Percentiles rank a stretch among this genome's conserved stretches.
Evolutionary conservation across 2,797 vertebrate species (phyloP).

Genomic region (Lates japonicus): DNA sequence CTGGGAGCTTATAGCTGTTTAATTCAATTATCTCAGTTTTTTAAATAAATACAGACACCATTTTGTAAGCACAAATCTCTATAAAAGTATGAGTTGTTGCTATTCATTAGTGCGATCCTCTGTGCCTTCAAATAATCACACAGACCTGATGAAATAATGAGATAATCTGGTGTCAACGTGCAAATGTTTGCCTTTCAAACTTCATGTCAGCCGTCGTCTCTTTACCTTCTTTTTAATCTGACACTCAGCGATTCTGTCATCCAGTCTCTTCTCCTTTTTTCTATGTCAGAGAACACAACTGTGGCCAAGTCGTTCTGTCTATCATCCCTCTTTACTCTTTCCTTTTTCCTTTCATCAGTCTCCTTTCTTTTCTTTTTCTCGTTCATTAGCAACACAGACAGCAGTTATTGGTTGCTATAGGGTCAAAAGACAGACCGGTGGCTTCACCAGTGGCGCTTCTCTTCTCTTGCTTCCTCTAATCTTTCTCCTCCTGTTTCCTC

Average conservation of each 20-base stretch:
- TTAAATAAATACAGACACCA: constrained; percentile 31
- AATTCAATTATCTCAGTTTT: constrained; percentile 14
- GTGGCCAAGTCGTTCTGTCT: constrained; percentile 47
- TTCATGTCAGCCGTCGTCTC: constrained; percentile 41
- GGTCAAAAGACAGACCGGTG: constrained; percentile 10
- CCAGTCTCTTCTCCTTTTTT: constrained; percentile 31
- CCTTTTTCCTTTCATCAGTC: constrained; percentile 37
- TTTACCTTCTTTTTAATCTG: constrained; percentile 56
- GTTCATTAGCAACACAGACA: constrained; percentile 42
- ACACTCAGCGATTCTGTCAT: constrained; percentile 56
- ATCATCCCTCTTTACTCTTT: constrained; percentile 41
- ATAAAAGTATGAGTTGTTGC: too few relatives aligned
- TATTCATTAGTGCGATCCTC: constrained; percentile 24
- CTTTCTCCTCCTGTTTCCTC: neutral
- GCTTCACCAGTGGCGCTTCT: too few relatives aligned
- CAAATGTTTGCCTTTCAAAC: constrained; percentile 48
- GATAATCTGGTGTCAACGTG: constrained; percentile 53
- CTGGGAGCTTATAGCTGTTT: constrained; percentile 13
- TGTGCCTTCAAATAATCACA: constrained; percentile 13
- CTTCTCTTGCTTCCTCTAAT: neutral
- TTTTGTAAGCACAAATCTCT: too few relatives aligned
- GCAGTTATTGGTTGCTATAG: constrained; percentile 35
- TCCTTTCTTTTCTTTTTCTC: constrained; percentile 16
- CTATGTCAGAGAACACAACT: constrained; percentile 45
- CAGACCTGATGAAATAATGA: constrained; percentile 29